These are phyloP conservation scores for Dendroctonus valens DNA, from an alignment of 1,140 invertebrate species.

Conservation along the genomic window DNA sequence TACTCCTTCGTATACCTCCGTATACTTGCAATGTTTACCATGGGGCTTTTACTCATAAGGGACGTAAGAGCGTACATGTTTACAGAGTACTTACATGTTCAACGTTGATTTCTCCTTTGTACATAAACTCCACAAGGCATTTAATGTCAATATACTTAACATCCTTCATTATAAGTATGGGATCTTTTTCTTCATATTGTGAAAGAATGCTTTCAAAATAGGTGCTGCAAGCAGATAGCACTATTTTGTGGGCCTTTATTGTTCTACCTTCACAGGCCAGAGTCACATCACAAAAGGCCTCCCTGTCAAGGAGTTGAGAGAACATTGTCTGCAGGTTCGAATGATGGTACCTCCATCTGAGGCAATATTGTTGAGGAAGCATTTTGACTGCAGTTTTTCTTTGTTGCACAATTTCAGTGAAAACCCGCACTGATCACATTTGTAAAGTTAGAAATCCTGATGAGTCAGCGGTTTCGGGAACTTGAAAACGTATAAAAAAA, in stretches of 20 bases:
- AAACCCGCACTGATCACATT: background rate
- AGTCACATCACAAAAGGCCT: conserved; percentile 89
- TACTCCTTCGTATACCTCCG: too few species aligned
- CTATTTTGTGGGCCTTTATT: conserved; percentile 84
- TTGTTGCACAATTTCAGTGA: background rate
- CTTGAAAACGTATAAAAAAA: conserved; percentile 43
- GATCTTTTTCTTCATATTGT: conserved; percentile 84
- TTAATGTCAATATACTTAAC: conserved; percentile 81
- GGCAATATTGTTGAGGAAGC: conserved; percentile 84
- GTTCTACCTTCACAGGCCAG: conserved; percentile 86
- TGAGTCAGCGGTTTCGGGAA: conserved; percentile 36
- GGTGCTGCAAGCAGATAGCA: conserved; percentile 77
- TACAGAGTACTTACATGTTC: conserved; percentile 76
- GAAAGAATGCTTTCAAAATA: conserved; percentile 86
- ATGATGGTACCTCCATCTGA: conserved; percentile 89
- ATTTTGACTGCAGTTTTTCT: conserved; percentile 51
- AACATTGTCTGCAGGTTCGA: conserved; percentile 88
- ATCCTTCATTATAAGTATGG: conserved; percentile 82
- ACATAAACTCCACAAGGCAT: conserved; percentile 91
- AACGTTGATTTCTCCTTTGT: conserved; percentile 93
- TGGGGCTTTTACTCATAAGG: too few species aligned
- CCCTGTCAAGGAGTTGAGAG: conserved; percentile 79
- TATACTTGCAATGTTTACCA: too few species aligned
- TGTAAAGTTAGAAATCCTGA: conserved; percentile 10
- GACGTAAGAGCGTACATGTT: too few species aligned